Conservation (phyloP, 2,797 vertebrate genomes). For the Semaprochilodus insignis region DNA sequence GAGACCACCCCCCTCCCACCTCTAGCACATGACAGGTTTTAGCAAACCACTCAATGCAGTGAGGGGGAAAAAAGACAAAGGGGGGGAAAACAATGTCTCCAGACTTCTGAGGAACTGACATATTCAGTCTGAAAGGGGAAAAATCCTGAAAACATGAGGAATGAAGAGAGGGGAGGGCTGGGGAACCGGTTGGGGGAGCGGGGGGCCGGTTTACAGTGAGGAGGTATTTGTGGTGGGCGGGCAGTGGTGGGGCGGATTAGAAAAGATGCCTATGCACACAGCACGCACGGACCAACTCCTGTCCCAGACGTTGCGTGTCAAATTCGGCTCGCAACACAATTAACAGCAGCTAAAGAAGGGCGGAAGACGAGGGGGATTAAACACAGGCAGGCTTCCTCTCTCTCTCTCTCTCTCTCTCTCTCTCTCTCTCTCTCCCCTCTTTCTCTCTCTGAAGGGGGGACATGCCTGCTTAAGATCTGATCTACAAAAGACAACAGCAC, state of each 20-base stretch:
- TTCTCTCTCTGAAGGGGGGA: background rate
- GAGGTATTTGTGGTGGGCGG: constrained; percentile 19
- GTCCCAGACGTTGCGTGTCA: constrained; percentile 30
- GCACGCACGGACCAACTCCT: constrained; percentile 21
- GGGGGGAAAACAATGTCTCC: constrained; percentile 23
- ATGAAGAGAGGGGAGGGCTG: background rate
- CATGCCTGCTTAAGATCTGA: background rate
- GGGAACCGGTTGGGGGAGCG: background rate
- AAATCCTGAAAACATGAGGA: constrained; percentile 8
- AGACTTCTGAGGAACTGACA: constrained; percentile 33
- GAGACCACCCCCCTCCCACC: background rate
- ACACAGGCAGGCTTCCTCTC: background rate
- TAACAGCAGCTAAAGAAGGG: constrained; percentile 25
- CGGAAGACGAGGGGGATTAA: constrained; percentile 11
- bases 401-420: background rate
- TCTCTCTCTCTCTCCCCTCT: background rate
- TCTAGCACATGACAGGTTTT: constrained; percentile 37
- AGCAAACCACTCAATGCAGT: constrained; percentile 9
- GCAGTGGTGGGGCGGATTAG: constrained; percentile 13
- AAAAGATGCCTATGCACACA: constrained; percentile 41
- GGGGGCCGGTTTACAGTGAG: background rate
- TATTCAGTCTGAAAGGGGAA: constrained; percentile 31
- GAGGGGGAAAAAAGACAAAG: constrained; percentile 8
- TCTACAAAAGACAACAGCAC: background rate
- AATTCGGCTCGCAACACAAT: constrained; percentile 35